Base-by-base conservation (phyloP, 2,888 invertebrate species). In the Trichacis sp. region DNA sequence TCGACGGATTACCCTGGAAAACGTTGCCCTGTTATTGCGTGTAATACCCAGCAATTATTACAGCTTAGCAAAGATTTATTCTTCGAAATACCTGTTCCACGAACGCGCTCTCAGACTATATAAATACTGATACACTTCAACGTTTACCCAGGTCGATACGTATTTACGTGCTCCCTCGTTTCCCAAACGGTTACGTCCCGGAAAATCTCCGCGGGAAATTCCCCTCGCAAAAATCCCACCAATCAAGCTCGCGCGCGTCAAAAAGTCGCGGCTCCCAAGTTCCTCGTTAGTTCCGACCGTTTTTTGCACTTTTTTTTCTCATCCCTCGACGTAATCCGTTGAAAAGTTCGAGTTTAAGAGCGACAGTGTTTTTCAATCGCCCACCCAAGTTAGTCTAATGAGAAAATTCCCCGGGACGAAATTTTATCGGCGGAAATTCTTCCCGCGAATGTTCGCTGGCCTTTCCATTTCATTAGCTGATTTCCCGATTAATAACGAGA, bases 61-160 rank as follows among this genome's bases (percentile, higher is more conserved):
- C 53, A 51, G 56, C 59, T 54, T 49, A 43, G 52, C 42, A 60
- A 19, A 51, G 53, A 67, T 67, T 60, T 63, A 67, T 63, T 60
- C 57, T 53, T 60, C 15, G 58, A 63, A 67, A 63, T 60, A 57
- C 47, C 53, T 45, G 57, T 38, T 67, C 60, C 57, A 61, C 60
- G 58, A 60, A 68, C 67, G 60, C 56, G 63, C 55, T 58, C 46
- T 17, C 45, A 59, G 56, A 60, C 63, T 67, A 53, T 67, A 67
- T 67, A 67, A 67, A 67, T 67, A 63, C 63, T 59, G 63, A 67
- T 63, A 53, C 62, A 67, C 63, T 63, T 67, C 63, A n/a, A n/a
- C n/a, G n/a, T n/a, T 58, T 55, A 52, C 63, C 63, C 58, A 61
- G 67, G 63, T 68, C 67, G 67, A 64, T 68, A 68, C 54, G 67